Base-by-base conservation (phyloP, 2,797 vertebrate species). In the Hybognathus amarus region DNA sequence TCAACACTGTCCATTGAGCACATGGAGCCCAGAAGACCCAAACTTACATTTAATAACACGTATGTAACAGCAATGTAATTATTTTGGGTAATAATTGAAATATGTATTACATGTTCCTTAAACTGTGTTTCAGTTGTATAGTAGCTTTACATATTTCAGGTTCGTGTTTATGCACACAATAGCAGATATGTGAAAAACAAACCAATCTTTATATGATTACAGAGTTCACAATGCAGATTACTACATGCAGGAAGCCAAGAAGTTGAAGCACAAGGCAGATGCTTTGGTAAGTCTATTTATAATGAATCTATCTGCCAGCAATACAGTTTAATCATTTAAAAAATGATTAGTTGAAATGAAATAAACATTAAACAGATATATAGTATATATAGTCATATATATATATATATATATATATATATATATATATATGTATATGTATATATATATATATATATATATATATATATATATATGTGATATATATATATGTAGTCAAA, bases 171-270 rank as follows among this genome's bases (percentile, higher is more conserved):
- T 33, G 40, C 77, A 20, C 20, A 73, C 50, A 74, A 1, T 84
- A 27, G 45, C 52, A 22, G 52, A 54, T 52, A 45, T 20, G 45
- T 22, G 38, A 77, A 77, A 42, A 42, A 36, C 13, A 80, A 63
- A n/a, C 56, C 1, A 18, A 74, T 47, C 45, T 59, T 73, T 85
- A 87, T 85, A 77, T 86, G 1, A 85, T 92, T 87, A 71, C 91
- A 99, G 98, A 88, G 94, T 97, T 90, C 97, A 97, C 92, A 97
- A 95, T 87, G 97, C 98, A 11, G 98, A 99, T 93, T 97, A 95
- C 94, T 98, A 98, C 91, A 99, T 98, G 97, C 97, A 99, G 91
- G 97, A 99, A 85, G 97, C 98, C 88, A 99, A 99, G 95, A 97
- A 96, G 89, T 92, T 98, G 83, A 99, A 99, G 93, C 97, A 99